phyloP scores from a whole-genome alignment of 2,888 invertebrate genomes.

The Sesia apiformis region DNA sequence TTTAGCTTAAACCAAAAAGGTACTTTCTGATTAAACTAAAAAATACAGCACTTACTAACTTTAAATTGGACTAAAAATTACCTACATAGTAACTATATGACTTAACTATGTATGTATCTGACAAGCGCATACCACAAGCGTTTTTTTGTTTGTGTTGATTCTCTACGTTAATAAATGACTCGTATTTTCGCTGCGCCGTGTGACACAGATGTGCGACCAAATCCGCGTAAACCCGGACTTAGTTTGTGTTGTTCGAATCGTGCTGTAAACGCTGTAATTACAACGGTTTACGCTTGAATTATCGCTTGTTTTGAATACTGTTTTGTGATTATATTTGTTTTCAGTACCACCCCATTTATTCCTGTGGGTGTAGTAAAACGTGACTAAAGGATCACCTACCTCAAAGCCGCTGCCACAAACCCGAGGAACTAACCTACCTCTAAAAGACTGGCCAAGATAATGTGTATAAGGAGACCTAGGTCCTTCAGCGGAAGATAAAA shows the following conservation, averaged over 20 bases:
- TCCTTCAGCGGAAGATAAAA: no score
- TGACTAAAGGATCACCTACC: not conserved
- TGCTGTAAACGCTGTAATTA: conserved; percentile 28
- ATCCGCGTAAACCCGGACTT: conserved; percentile 59
- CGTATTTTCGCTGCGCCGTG: conserved; percentile 4
- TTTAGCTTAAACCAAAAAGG: no score
- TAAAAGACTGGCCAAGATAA: no score
- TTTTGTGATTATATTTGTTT: not conserved
- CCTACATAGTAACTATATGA: no score
- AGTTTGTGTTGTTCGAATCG: conserved; percentile 15
- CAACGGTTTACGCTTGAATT: conserved; percentile 39
- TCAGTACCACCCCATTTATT: not conserved
- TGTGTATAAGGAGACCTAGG: no score
- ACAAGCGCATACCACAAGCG: no score
- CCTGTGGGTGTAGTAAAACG: not conserved
- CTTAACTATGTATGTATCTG: no score
- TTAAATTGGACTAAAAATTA: no score
- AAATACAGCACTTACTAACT: no score
- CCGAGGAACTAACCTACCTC: not conserved
- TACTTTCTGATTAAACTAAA: no score
- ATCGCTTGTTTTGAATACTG: conserved; percentile 20
- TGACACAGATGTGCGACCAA: conserved; percentile 45
- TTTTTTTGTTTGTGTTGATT: not conserved
- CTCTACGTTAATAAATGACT: not conserved
- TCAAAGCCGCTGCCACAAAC: not conserved